A percentile compares a stretch with the other conserved stretches of the same genome.
Evolutionary conservation across 2,113 vertebrate species (phyloP).

Genomic region (Oriolus oriolus): DNA sequence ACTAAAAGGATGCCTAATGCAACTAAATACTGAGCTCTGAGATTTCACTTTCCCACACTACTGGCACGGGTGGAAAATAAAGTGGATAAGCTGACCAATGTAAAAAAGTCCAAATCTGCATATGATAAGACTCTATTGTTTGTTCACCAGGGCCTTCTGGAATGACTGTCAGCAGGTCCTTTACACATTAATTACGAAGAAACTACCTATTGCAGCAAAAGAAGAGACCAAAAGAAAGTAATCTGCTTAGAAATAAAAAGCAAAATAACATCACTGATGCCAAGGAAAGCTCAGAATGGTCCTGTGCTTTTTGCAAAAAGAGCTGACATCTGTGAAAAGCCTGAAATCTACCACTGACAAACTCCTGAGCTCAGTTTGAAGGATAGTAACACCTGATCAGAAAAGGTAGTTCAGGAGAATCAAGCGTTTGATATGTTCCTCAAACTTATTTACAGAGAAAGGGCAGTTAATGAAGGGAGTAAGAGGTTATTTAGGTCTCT

Average conservation of each 20-base stretch:
- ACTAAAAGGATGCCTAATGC: not conserved
- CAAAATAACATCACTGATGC: not conserved
- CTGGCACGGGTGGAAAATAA: not conserved
- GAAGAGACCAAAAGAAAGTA: not conserved
- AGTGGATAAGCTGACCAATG: not conserved
- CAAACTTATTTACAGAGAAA: not conserved
- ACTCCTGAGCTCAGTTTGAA: not conserved
- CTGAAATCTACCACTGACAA: not conserved
- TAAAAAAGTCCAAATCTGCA: not conserved
- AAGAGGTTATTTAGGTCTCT: not conserved
- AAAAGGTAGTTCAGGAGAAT: not conserved
- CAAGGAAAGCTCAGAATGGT: not conserved
- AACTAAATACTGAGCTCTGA: not conserved
- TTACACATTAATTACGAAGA: not conserved
- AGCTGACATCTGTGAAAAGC: not conserved
- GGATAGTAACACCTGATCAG: not conserved
- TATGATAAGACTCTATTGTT: not conserved
- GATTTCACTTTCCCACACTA: not conserved
- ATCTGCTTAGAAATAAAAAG: not conserved
- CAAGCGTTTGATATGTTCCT: not conserved
- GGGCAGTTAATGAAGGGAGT: not conserved
- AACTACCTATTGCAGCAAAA: not conserved
- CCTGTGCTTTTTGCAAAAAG: not conserved
- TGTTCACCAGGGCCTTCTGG: not conserved
- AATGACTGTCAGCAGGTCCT: not conserved